Base-by-base conservation (phyloP, 2,888 invertebrate genomes). In the Ectobius pallidus region DNA sequence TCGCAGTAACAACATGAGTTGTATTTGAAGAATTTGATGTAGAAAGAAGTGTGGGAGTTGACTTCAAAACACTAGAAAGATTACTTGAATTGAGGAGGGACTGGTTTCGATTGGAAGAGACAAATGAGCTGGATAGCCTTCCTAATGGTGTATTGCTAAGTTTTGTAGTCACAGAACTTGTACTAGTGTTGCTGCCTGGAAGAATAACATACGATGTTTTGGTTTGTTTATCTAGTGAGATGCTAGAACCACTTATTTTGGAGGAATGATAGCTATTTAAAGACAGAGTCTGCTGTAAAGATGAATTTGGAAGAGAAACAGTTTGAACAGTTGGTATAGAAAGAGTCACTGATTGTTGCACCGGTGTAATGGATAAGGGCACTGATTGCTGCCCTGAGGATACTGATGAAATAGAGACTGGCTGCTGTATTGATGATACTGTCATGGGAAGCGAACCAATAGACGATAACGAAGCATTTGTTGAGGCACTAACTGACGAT, bases 121-220 rank as follows among this genome's bases (percentile, higher is more conserved):
- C 30, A 71, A 63, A 71, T 39, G 71, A 49, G 3, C 63, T 32
- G 22, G 65, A 46, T 3, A 44, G 25, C 18, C 65, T 65, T 11
- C 46, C 42, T 18, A 65, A 27, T 44, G 22, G 44, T 27, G 25
- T 34, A 22, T 25, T 49, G 52, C 18, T 71, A 49, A 52, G n/a
- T 34, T 63, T 71, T n/a, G 62, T 42, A 39, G 63, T 30, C 55
- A 49, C 39, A 32, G 52, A 44, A 62, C 32, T 63, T 11, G 63
- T 25, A 39, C 14, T 52, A 25, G 71, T 46, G 42, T 22, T 70
- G 30, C 30, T 61, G 20, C 44, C 52, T 14, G 71, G 71, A n/a
- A 71, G 39, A 49, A 73, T 70, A 32, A 69, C 71, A 22, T 71
- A 72, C 25, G 71, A 46, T 44, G 67, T 49, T 39, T 73, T 73